Conservation (phyloP, 2,888 invertebrate species). For the Stenoptilia bipunctidactyla region DNA sequence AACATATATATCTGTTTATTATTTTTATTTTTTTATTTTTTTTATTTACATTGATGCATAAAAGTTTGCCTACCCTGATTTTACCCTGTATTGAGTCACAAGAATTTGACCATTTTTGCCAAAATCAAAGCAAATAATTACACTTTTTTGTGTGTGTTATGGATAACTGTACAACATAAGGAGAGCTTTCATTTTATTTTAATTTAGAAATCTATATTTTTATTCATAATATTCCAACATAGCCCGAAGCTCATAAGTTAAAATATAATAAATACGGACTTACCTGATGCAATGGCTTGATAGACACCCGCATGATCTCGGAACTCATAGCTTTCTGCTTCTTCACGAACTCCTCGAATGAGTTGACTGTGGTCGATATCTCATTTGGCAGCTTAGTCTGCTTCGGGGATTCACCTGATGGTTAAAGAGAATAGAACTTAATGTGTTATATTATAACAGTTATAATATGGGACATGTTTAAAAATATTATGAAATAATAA, state of each 20-base stretch:
- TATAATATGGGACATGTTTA: background rate
- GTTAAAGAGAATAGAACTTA: constrained; percentile 4
- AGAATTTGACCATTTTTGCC: too few relatives aligned
- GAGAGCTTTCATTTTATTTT: too few relatives aligned
- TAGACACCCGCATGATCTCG: constrained; percentile 80
- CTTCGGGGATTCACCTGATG: constrained; percentile 52
- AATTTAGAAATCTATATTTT: background rate
- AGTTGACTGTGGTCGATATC: constrained; percentile 81
- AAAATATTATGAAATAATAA: background rate
- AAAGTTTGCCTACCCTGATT: too few relatives aligned
- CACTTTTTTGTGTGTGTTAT: too few relatives aligned
- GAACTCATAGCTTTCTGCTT: constrained; percentile 86
- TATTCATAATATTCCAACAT: background rate
- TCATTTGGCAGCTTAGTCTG: constrained; percentile 78
- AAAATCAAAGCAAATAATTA: too few relatives aligned
- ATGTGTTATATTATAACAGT: background rate
- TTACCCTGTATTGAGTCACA: too few relatives aligned
- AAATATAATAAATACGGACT: constrained; percentile 1
- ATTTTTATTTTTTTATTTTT: too few relatives aligned
- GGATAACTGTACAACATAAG: too few relatives aligned
- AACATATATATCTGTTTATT: too few relatives aligned
- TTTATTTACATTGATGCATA: too few relatives aligned
- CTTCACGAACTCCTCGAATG: constrained; percentile 87
- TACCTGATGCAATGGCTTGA: constrained; percentile 59
- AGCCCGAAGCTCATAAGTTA: background rate